These are phyloP conservation scores for Dasypus novemcinctus DNA, from an alignment of 2,113 vertebrate genomes.

Conservation along the genomic window DNA sequence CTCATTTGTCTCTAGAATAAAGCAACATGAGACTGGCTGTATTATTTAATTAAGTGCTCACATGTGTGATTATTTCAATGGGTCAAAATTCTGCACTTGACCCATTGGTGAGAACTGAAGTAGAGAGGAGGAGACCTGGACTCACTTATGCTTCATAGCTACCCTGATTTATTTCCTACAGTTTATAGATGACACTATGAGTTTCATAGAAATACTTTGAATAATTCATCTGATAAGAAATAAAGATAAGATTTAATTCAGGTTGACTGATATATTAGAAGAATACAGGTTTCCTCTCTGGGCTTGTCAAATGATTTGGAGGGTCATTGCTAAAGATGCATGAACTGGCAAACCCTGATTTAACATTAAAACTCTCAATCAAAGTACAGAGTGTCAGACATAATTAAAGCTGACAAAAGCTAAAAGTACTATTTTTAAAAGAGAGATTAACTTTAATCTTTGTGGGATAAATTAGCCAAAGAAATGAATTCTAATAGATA, in stretches of 20 bases:
- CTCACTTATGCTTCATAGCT: neutral
- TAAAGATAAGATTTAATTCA: neutral
- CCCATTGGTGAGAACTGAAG: neutral
- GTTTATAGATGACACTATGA: neutral
- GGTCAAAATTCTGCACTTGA: neutral
- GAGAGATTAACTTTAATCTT: neutral
- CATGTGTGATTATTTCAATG: neutral
- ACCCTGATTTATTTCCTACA: neutral
- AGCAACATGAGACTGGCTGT: neutral
- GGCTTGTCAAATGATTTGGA: neutral
- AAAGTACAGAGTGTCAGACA: neutral
- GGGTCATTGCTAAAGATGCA: neutral
- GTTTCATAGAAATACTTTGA: neutral
- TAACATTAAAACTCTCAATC: neutral
- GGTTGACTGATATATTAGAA: neutral
- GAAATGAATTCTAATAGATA: neutral
- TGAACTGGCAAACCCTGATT: neutral
- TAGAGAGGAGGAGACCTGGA: too few species aligned
- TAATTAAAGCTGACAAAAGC: neutral
- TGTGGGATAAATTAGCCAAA: neutral
- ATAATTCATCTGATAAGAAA: neutral
- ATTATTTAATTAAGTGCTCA: neutral
- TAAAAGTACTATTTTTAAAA: neutral
- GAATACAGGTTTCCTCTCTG: neutral
- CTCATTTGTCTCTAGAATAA: neutral